Evolutionary conservation across 2,113 vertebrate genomes (phyloP).

Genomic region (Trichomycterus rosablanca): DNA sequence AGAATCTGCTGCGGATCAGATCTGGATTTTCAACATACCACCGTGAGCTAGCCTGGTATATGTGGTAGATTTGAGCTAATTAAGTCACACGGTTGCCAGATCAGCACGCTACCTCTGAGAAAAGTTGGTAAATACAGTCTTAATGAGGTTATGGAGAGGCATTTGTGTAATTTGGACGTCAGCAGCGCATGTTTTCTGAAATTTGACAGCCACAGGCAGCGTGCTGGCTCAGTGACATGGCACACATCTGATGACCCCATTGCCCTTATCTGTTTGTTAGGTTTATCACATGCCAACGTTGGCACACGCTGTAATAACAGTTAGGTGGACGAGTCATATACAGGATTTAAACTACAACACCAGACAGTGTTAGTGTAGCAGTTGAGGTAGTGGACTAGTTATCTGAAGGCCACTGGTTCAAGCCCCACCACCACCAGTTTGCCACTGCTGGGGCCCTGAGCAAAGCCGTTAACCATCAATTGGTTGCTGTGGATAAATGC

Average conservation of each 20-base stretch:
- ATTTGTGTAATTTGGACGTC: background rate
- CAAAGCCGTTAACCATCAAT: too few relatives aligned
- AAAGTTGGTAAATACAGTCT: background rate
- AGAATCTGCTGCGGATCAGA: background rate
- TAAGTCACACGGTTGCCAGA: background rate
- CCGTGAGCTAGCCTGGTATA: background rate
- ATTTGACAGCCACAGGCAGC: background rate
- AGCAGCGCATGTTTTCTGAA: background rate
- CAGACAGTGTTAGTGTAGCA: background rate
- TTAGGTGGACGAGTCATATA: background rate
- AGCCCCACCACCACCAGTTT: too few relatives aligned
- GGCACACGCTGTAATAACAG: background rate
- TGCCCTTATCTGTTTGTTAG: background rate
- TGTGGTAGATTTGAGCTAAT: background rate
- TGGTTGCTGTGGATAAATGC: too few relatives aligned
- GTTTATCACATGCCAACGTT: background rate
- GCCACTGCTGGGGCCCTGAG: too few relatives aligned
- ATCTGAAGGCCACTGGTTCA: too few relatives aligned
- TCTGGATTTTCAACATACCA: slow-evolving; percentile 4
- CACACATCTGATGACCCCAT: background rate
- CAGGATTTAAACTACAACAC: background rate
- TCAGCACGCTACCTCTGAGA: background rate
- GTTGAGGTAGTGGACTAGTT: too few relatives aligned
- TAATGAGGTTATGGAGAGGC: slow-evolving; percentile 8
- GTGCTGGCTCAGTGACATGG: slow-evolving; percentile 10